These are phyloP conservation scores for Acanthurus leucopareius DNA, from an alignment of 2,797 vertebrate species.

Conservation along the genomic window DNA sequence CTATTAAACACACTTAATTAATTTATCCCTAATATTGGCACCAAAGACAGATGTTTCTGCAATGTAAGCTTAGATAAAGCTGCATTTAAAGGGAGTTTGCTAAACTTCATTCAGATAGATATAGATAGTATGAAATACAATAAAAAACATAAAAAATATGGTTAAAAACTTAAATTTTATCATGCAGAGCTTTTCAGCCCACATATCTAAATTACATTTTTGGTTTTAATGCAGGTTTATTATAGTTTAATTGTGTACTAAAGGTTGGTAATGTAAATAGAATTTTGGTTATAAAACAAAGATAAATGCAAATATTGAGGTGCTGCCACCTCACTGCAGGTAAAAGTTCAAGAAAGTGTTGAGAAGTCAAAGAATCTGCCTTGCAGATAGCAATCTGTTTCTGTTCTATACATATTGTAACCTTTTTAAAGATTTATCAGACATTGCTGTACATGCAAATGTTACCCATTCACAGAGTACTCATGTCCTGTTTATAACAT, in stretches of 20 bases:
- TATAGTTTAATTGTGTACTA: too few relatives aligned
- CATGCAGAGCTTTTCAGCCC: background rate
- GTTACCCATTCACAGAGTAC: background rate
- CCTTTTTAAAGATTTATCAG: too few relatives aligned
- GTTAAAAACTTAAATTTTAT: background rate
- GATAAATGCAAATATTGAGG: too few relatives aligned
- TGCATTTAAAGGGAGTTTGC: background rate
- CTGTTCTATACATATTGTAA: background rate
- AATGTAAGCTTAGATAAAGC: background rate
- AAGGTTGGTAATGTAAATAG: too few relatives aligned
- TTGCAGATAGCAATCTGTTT: too few relatives aligned
- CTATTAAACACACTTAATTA: background rate
- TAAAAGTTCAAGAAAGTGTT: too few relatives aligned
- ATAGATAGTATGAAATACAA: background rate
- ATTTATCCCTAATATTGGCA: background rate
- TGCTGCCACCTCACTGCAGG: too few relatives aligned
- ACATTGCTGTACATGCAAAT: background rate
- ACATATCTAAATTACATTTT: background rate
- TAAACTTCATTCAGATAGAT: background rate
- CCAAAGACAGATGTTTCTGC: slow-evolving; percentile 16
- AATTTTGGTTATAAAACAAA: too few relatives aligned
- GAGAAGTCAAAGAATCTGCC: too few relatives aligned
- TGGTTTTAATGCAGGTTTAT: background rate
- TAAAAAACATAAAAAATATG: background rate
- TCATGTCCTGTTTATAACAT: background rate